These are phyloP conservation scores for Narcine bancroftii DNA, from an alignment of 2,113 vertebrate genomes.

Conservation along the genomic window DNA sequence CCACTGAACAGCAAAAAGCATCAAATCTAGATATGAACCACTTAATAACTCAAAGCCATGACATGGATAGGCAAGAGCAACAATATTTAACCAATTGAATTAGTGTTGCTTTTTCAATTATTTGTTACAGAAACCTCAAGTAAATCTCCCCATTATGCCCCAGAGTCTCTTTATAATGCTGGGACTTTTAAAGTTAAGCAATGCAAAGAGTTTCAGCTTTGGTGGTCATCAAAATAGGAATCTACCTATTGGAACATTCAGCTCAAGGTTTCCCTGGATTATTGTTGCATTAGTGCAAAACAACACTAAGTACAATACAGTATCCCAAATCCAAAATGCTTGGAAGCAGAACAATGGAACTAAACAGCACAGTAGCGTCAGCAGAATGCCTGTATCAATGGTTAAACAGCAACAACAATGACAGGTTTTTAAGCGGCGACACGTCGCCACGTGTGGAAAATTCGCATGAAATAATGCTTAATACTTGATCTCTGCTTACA, in stretches of 20 bases:
- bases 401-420: no score
- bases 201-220: neutral
- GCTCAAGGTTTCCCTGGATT: neutral
- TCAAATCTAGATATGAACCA: neutral
- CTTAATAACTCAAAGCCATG: neutral
- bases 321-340: no score
- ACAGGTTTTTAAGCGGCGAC: no score
- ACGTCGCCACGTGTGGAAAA: no score
- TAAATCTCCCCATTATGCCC: neutral
- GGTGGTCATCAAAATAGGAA: neutral
- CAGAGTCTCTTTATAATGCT: neutral
- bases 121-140: neutral
- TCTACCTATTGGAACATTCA: neutral
- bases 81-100: neutral
- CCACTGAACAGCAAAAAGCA: neutral
- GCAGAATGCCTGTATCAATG: no score
- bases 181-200: no score
- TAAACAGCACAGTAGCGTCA: no score
- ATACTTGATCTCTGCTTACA: no score
- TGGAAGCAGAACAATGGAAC: no score
- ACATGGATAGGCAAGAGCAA: neutral
- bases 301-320: neutral
- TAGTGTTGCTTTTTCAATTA: no score
- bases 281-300: neutral
- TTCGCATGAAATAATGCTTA: no score